Evolutionary conservation across 2,888 invertebrate genomes (phyloP).

Genomic region (Flabesymbios commensalis): DNA sequence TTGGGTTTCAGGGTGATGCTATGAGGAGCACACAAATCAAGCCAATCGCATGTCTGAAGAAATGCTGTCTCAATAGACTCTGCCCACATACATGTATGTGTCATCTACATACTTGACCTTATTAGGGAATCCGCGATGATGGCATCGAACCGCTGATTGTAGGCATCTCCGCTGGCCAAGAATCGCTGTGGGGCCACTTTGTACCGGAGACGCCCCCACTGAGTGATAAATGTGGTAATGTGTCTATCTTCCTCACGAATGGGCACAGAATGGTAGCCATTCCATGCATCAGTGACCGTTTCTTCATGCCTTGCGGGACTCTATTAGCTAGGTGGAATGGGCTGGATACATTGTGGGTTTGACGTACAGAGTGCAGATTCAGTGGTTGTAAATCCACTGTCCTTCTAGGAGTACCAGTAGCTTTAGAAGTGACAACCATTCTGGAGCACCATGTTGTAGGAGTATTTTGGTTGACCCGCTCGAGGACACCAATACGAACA

Average conservation of each 20-base stretch:
- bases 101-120: neutral
- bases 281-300: neutral
- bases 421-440: no score
- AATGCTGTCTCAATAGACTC: neutral
- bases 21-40: no score
- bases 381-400: neutral
- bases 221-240: no score
- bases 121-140: neutral
- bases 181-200: neutral
- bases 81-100: neutral
- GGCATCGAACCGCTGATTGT: neutral
- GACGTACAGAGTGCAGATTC: neutral
- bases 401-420: no score
- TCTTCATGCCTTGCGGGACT: neutral
- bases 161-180: neutral
- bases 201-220: neutral
- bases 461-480: no score
- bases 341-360: neutral
- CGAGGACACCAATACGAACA: no score
- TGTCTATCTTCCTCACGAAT: neutral
- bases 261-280: neutral
- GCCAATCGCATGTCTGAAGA: no score
- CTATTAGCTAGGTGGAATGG: neutral
- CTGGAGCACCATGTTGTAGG: no score
- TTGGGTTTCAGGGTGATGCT: no score